Conservation (phyloP, 2,888 invertebrate genomes). For the Nesidiocoris tenuis region DNA sequence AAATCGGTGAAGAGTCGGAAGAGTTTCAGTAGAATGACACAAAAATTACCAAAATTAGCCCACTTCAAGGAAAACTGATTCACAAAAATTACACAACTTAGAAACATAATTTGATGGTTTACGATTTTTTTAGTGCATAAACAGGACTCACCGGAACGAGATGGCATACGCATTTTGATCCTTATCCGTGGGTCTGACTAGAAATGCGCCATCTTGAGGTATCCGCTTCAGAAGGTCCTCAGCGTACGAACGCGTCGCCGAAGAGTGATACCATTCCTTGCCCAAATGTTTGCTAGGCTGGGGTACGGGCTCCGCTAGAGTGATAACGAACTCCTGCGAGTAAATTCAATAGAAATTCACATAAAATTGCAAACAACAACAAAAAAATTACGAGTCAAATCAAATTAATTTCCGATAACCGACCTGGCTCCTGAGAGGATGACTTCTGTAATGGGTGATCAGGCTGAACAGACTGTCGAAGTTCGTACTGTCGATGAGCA, state of each 20-base stretch:
- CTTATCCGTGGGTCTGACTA: slow-evolving; percentile 88
- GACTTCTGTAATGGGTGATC: slow-evolving; percentile 83
- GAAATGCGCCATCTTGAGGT: slow-evolving; percentile 87
- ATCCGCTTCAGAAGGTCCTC: slow-evolving; percentile 85
- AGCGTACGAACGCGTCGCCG: slow-evolving; percentile 75
- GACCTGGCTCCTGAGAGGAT: slow-evolving; percentile 81
- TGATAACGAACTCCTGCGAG: slow-evolving; percentile 77
- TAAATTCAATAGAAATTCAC: neutral
- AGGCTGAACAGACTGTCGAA: slow-evolving; percentile 91
- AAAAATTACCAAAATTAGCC: too few species aligned
- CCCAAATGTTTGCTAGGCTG: slow-evolving; percentile 93
- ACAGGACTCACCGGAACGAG: slow-evolving; percentile 80
- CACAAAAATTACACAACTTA: slow-evolving; percentile 43
- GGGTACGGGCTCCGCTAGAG: slow-evolving; percentile 85
- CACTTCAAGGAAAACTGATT: too few species aligned
- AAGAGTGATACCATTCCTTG: slow-evolving; percentile 88
- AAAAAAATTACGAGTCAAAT: neutral
- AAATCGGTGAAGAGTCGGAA: too few species aligned
- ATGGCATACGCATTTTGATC: slow-evolving; percentile 85
- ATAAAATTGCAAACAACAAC: neutral
- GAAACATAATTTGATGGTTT: too few species aligned
- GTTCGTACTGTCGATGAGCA: slow-evolving; percentile 79
- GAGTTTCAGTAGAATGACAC: too few species aligned
- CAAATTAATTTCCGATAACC: too few species aligned
- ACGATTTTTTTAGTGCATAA: too few species aligned